These are phyloP conservation scores for Nymphalis io DNA, from an alignment of 1,140 invertebrate species.

Conservation along the genomic window DNA sequence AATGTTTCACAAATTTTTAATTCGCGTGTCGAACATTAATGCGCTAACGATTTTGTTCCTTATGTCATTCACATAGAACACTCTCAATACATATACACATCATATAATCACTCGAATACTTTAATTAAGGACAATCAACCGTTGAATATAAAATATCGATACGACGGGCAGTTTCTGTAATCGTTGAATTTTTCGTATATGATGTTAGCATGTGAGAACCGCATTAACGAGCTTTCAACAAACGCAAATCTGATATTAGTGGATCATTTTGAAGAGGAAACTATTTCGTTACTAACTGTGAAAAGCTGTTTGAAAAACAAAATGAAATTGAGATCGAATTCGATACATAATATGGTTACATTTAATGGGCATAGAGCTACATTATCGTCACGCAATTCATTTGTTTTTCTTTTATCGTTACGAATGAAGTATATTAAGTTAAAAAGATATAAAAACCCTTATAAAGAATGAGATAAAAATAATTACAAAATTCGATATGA, in stretches of 20 bases:
- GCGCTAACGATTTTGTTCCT: conserved; percentile 18
- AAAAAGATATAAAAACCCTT: too few species aligned
- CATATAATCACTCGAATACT: conserved; percentile 54
- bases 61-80: conserved; percentile 25
- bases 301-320: conserved; percentile 17
- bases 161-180: conserved; percentile 47
- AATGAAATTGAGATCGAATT: conserved; percentile 19
- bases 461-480: too few species aligned
- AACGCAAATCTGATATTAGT: conserved; percentile 71
- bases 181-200: conserved; percentile 52
- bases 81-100: conserved; percentile 15
- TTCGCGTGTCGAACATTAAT: conserved; percentile 47
- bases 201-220: conserved; percentile 55
- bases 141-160: conserved; percentile 52
- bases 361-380: background rate
- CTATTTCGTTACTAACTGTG: conserved; percentile 42
- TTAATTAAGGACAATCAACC: conserved; percentile 64
- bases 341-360: background rate
- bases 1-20: conserved; percentile 57
- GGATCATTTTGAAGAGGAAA: conserved; percentile 63
- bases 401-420: too few species aligned
- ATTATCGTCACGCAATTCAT: too few species aligned
- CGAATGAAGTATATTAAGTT: too few species aligned
- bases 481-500: conserved; percentile 1
- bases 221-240: conserved; percentile 50